Conservation (phyloP, 2,113 vertebrate species). For the Tachysurus vachellii region DNA sequence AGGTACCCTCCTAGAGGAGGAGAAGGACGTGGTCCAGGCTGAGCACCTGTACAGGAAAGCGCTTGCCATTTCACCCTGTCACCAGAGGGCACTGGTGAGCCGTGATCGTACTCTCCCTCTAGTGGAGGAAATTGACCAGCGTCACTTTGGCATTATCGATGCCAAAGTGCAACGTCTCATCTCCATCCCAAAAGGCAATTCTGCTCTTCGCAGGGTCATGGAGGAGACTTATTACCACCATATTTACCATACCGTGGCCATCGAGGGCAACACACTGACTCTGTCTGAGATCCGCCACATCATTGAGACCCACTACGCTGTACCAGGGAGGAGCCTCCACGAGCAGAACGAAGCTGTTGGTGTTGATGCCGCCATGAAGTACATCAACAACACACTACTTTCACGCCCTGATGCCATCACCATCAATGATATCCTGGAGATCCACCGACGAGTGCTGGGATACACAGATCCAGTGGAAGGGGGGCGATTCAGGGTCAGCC, state of each 20-base stretch:
- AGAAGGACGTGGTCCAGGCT: conserved; percentile 91
- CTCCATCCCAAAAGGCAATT: conserved; percentile 94
- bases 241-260: conserved; percentile 97
- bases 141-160: conserved; percentile 91
- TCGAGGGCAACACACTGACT: conserved; percentile 95
- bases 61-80: conserved; percentile 83
- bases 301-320: conserved; percentile 91
- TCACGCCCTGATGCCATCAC: conserved; percentile 80
- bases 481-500: conserved; percentile 82
- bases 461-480: conserved; percentile 91
- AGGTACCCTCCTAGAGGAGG: conserved; percentile 91
- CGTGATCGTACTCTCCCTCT: conserved; percentile 88
- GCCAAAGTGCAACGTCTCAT: conserved; percentile 91
- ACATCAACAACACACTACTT: conserved; percentile 87
- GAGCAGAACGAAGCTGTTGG: conserved; percentile 98
- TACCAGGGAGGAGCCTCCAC: conserved; percentile 89
- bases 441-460: conserved; percentile 91
- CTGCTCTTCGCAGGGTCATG: conserved; percentile 89
- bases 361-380: conserved; percentile 91
- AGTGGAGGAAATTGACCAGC: conserved; percentile 95
- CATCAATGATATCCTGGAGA: conserved; percentile 82
- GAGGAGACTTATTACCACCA: conserved; percentile 98
- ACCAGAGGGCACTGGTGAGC: conserved; percentile 86
- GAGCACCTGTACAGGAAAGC: conserved; percentile 94
- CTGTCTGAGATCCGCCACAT: conserved; percentile 95